Evolutionary conservation across 2,113 vertebrate genomes (phyloP), one percentile per base, ranked within the genome.

Genomic region (Barbus barbus): DNA sequence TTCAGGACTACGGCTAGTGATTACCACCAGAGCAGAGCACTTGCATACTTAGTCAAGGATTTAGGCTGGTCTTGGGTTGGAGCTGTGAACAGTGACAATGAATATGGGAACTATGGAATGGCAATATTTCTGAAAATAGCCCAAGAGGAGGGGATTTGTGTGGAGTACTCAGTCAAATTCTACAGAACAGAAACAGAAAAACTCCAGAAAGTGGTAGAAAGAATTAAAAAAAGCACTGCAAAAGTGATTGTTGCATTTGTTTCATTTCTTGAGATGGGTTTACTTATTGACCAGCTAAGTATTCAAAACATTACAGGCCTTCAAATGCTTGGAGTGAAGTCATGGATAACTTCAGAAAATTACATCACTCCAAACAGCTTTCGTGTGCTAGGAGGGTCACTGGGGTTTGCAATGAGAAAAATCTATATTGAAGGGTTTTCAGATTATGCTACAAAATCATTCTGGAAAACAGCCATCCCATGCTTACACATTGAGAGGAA

Each of bases 1-100:
- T 94, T 93, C 84, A 85, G 94, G 77, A 95, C 94, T 2, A 93
- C 93, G 48, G 91, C 94, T 24, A 94, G 93, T 44, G 94, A 94
- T 53, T 53, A 53, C 18, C 51, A 53, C 51, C 51, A 53, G 20
- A 22, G 51, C 51, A 53, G 51, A 53, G 51, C 51, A 22, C 51
- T 53, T 20, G 51, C 51, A 53, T 53, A 20, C 18, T 1, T 53
- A 22, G 20, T 53, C 51, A 53, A 53, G 51, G 18, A 53, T 1
- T 53, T 53, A 53, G 51, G 51, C 18, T 53, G 51, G 51, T 22
- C 51, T 53, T 53, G 51, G 51, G 51, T 53, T 0, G 51, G 51
- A 53, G 51, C 51, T 53, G 88, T 94, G 18, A 91, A 93, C 87
- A 94, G 92, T 22, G 91, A 93, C 86, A 94, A 89, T 63, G 93